Percentiles rank a stretch among this genome's conserved stretches.
These are phyloP conservation scores for Galerucella calmariensis DNA, from an alignment of 2,888 invertebrate species.

Conservation along the genomic window DNA sequence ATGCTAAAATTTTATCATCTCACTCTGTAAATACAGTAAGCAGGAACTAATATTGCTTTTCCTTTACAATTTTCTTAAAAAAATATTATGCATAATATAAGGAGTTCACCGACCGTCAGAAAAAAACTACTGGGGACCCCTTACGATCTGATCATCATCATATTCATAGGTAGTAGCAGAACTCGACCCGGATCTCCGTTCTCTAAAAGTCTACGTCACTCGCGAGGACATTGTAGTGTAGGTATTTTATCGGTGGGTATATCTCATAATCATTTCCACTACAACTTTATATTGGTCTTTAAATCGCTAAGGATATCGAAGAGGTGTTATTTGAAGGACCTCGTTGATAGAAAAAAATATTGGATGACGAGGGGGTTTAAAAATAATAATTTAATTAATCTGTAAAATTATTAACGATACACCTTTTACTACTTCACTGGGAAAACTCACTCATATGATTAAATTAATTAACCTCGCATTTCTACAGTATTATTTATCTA, in stretches of 20 bases:
- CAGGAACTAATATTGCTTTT: neutral
- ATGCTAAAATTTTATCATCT: neutral
- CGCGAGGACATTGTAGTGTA: conserved; percentile 39
- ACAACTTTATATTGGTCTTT: neutral
- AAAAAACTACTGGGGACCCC: conserved; percentile 15
- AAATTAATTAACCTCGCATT: conserved; percentile 11
- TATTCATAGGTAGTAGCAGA: conserved; percentile 12
- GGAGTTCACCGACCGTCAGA: conserved; percentile 27
- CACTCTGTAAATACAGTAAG: neutral
- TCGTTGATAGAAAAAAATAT: neutral
- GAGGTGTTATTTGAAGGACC: conserved; percentile 5
- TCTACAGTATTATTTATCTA: neutral
- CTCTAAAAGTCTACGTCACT: conserved; percentile 24
- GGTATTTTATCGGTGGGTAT: conserved; percentile 5
- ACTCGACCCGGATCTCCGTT: conserved; percentile 47
- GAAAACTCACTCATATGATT: neutral
- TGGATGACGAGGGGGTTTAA: too few relatives aligned
- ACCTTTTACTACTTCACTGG: too few relatives aligned
- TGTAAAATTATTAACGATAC: too few relatives aligned
- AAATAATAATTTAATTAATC: too few relatives aligned
- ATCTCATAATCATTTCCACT: conserved; percentile 1
- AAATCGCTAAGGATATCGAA: neutral
- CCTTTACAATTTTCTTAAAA: neutral
- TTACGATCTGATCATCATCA: conserved; percentile 9
- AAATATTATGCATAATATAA: neutral